Percentiles rank a stretch among this genome's conserved stretches.
These are phyloP conservation scores for Sturmia bella DNA, from an alignment of 2,888 invertebrate genomes.

Conservation along the genomic window DNA sequence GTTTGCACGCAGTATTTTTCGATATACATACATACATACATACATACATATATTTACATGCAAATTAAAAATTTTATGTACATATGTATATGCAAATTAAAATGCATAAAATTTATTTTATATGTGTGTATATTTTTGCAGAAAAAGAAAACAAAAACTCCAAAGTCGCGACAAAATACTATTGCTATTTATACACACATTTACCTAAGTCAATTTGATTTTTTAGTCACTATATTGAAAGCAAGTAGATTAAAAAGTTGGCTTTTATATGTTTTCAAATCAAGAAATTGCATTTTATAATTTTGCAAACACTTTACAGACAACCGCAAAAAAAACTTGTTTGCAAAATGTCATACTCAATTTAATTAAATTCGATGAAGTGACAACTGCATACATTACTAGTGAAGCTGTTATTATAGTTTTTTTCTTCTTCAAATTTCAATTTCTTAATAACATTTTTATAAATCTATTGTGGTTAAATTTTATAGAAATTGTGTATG, in stretches of 20 bases:
- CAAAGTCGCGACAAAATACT: constrained; percentile 28
- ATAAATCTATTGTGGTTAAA: constrained; percentile 21
- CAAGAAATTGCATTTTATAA: background rate
- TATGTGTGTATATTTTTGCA: background rate
- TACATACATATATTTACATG: background rate
- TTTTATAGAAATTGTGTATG: background rate
- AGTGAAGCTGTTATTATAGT: constrained; percentile 50
- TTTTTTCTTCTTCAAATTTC: background rate
- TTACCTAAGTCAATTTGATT: constrained; percentile 37
- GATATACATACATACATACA: no score
- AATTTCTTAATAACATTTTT: constrained; percentile 15
- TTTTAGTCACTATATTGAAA: constrained; percentile 19
- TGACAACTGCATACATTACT: constrained; percentile 30
- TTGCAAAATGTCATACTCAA: constrained; percentile 56
- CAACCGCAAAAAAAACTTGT: constrained; percentile 33
- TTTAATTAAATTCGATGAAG: constrained; percentile 60
- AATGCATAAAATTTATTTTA: constrained; percentile 23
- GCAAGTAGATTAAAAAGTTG: constrained; percentile 30
- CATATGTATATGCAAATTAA: constrained; percentile 18
- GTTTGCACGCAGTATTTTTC: no score
- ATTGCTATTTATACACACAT: constrained; percentile 4
- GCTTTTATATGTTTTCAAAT: constrained; percentile 25
- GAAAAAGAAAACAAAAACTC: constrained; percentile 47
- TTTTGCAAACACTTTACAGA: constrained; percentile 35
- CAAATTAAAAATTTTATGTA: constrained; percentile 37